Evolutionary conservation across 92 coral and sea anemone species (phyloP), one percentile per base, ranked within the genome.

Genomic region (Epizoanthus ramosus): DNA sequence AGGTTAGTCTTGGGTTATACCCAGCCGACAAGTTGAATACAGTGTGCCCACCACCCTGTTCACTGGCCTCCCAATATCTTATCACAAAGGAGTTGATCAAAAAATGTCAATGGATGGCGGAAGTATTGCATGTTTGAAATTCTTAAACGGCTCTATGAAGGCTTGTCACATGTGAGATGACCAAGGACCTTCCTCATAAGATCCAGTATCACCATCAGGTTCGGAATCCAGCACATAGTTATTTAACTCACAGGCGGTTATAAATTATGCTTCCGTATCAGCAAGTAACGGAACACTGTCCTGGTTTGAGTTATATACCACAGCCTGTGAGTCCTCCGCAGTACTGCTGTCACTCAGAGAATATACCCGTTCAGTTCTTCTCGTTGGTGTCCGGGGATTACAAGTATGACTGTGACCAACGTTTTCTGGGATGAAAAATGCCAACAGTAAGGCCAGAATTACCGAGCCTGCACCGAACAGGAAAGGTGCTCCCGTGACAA

Each of bases 391-490:
- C 59, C 93, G 88, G 8, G 85, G 57, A 57, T 61, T 77, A 33
- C 68, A 88, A 2, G 85, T 58, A 28, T 76, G 67, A 8, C 75
- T 60, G 53, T 84, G 85, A 23, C 91, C 93, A 14, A 79, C 87
- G 54, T 87, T 97, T 37, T 97, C 99, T 7, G 99, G 99, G 37
- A 97, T 87, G 74, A 97, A 97, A 84, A 97, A 94, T 1, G 99
- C 98, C 68, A 97, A 67, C n/a, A 97, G 86, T 19, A 97, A 84
- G 9, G 99, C 93, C 50, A 97, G 92, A 57, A 97, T 97, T 15
- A 97, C 99, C 56, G 98, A 90, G 33, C 99, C 99, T 21, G 99
- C 98, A 21, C 99, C 99, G 68, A 97, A 97, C 79, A 97, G 97
- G 81, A 97, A 97, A 6, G 99, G 99, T 53, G 99, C 98, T 21